A percentile compares a stretch with the other conserved stretches of the same genome.
phyloP scores from a whole-genome alignment of 2,888 invertebrate genomes.

The Spisula solida region DNA sequence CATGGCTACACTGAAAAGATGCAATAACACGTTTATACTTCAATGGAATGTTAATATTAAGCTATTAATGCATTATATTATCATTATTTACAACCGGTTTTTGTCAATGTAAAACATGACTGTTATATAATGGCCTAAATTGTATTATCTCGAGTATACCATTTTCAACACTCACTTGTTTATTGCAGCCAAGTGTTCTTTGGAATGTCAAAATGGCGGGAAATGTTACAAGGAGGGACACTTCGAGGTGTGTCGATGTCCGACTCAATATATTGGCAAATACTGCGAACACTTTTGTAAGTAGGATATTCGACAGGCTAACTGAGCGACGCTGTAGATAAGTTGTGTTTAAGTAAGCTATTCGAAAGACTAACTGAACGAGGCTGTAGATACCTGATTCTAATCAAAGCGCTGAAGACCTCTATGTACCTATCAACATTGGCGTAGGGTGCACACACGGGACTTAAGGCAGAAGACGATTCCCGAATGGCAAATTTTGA shows the following conservation, averaged over 20 bases:
- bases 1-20: too few relatives aligned
- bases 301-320: not conserved
- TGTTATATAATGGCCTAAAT: too few relatives aligned
- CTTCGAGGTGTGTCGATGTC: constrained; percentile 46
- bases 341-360: not conserved
- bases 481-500: too few relatives aligned
- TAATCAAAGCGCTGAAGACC: not conserved
- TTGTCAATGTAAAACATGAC: too few relatives aligned
- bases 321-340: not conserved
- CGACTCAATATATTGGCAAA: constrained; percentile 46
- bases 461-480: too few relatives aligned
- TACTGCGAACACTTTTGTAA: constrained; percentile 45
- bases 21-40: too few relatives aligned
- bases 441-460: too few relatives aligned
- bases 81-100: too few relatives aligned
- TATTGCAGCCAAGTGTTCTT: constrained; percentile 50
- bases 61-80: too few relatives aligned
- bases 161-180: not conserved
- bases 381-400: not conserved
- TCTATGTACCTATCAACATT: too few relatives aligned
- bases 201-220: constrained; percentile 53
- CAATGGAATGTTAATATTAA: too few relatives aligned
- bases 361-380: not conserved
- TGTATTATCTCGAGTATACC: too few relatives aligned
- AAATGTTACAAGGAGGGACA: constrained; percentile 40